Evolutionary conservation across 2,888 invertebrate genomes (phyloP), one percentile per base, ranked within the genome.

Genomic region (Neria commutata): DNA sequence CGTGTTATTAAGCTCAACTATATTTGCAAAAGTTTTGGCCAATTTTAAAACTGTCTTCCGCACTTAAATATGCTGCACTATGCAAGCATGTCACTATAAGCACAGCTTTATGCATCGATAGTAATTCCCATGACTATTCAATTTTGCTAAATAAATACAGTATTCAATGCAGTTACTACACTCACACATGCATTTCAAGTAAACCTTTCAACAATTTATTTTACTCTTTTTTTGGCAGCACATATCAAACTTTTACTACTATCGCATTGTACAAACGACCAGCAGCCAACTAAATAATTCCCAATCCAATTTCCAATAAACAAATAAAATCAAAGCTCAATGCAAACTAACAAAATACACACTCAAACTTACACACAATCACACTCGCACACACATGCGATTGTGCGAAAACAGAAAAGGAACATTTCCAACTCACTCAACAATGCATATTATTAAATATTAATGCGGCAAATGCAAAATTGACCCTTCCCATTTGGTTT

Each of bases 361-460:
- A 63, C 58, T 60, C 58, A 58, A 60, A 60, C 4, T 6, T n/a
- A n/a, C 11, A 37, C 8, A 37, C 37, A 37, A 5, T n/a, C 17
- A 46, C 40, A 46, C 17, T 45, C 17, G 37, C n/a, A 8, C 25
- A 48, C 19, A 50, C n/a, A 19, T n/a, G n/a, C n/a, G n/a, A n/a
- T n/a, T n/a, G n/a, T n/a, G n/a, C n/a, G 26, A 29, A n/a, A 25
- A 24, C 16, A 1, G 3, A 40, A 23, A 24, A 24, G n/a, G n/a
- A 45, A 26, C 46, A 33, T 48, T 69, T 69, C 59, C 62, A 68
- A 72, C 70, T 71, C 71, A 72, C 71, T 76, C 71, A 76, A 72
- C 73, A 72, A 75, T 75, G 75, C 76, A 69, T 72, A 69, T 72
- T 76, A 77, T 77, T 77, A 77, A 77, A 77, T 77, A 77, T 77